A percentile compares a stretch with the other conserved stretches of the same genome.
These are phyloP conservation scores for Laspeyria flexula DNA, from an alignment of 2,888 invertebrate genomes.

Conservation along the genomic window DNA sequence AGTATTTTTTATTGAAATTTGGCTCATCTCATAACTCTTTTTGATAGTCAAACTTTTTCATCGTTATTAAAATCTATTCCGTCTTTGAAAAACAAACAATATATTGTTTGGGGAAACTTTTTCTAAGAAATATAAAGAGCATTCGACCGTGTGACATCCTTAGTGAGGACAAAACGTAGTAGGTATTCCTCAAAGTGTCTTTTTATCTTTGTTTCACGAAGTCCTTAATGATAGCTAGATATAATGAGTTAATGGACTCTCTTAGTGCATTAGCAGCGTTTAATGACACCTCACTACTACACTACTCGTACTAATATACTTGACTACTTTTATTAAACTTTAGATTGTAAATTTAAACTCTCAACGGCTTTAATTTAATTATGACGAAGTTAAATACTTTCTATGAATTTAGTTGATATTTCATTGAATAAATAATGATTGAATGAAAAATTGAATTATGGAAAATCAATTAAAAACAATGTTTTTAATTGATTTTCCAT, in stretches of 20 bases:
- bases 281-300: constrained; percentile 38
- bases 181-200: constrained; percentile 33
- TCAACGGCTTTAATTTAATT: constrained; percentile 24
- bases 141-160: constrained; percentile 5
- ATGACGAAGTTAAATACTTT: constrained; percentile 25
- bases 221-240: constrained; percentile 42
- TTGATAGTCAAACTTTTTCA: background rate
- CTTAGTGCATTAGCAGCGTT: constrained; percentile 46
- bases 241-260: constrained; percentile 54
- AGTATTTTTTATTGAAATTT: background rate
- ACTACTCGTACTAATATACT: constrained; percentile 31
- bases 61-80: background rate
- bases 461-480: too few relatives aligned
- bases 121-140: background rate
- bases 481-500: too few relatives aligned
- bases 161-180: constrained; percentile 17
- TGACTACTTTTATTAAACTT: too few relatives aligned
- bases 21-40: background rate
- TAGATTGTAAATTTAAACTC: constrained; percentile 42
- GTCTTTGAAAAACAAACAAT: background rate
- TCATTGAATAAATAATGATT: too few relatives aligned
- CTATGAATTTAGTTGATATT: constrained; percentile 17
- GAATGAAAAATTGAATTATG: too few relatives aligned
- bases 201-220: constrained; percentile 39
- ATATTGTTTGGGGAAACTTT: background rate